Evolutionary conservation across 2,797 vertebrate species (phyloP).

Genomic region (Salmo trutta): DNA sequence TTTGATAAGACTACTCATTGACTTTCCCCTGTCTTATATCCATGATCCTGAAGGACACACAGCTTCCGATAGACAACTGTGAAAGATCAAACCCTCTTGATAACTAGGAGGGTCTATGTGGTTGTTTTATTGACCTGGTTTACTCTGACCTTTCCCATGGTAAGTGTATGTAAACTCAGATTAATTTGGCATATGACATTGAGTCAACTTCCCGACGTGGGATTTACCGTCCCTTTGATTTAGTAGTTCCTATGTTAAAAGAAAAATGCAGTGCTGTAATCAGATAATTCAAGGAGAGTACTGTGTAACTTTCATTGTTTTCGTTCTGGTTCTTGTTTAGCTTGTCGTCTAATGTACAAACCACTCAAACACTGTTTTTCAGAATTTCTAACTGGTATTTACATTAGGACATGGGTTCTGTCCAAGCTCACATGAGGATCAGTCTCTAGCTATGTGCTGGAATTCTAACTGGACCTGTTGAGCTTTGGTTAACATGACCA

Average conservation of each 20-base stretch:
- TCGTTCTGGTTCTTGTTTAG: not conserved
- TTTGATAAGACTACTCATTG: not conserved
- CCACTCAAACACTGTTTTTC: not conserved
- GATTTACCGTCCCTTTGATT: not conserved
- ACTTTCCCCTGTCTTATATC: not conserved
- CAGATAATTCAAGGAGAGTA: not conserved
- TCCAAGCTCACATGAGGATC: slow-evolving; percentile 33
- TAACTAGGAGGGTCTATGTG: not conserved
- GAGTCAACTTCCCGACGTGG: not conserved
- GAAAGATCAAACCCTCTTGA: not conserved
- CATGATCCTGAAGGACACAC: not conserved
- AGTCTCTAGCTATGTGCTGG: slow-evolving; percentile 18
- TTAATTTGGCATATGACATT: not conserved
- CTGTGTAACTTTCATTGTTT: not conserved
- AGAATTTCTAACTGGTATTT: slow-evolving; percentile 27
- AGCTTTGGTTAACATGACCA: slow-evolving; percentile 24
- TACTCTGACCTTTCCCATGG: slow-evolving; percentile 3
- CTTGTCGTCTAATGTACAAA: not conserved
- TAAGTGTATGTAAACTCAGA: not conserved
- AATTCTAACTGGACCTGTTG: slow-evolving; percentile 23
- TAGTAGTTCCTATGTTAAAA: not conserved
- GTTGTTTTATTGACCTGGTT: slow-evolving; percentile 4
- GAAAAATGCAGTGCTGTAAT: not conserved
- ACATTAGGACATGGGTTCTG: slow-evolving; percentile 29
- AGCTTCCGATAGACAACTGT: not conserved